Percentiles rank a stretch among this genome's conserved stretches.
phyloP scores from a whole-genome alignment of 2,113 vertebrate genomes.

The Siniperca chuatsi region DNA sequence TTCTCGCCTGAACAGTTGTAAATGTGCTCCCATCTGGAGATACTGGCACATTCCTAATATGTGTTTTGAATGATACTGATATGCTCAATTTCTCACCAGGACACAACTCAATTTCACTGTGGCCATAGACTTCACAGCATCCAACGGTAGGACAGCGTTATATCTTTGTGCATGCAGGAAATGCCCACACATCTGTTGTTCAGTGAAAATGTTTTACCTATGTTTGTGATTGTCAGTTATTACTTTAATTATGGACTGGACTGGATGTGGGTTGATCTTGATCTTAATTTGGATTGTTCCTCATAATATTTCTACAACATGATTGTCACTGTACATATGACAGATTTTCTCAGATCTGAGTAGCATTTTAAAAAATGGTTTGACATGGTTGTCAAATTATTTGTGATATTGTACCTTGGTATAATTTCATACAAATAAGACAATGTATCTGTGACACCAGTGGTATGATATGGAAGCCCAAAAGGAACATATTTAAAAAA shows the following conservation, averaged over 20 bases:
- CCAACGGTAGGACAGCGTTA: constrained; percentile 87
- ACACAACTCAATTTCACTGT: constrained; percentile 96
- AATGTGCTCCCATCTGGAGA: constrained; percentile 18
- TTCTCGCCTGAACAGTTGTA: constrained; percentile 22
- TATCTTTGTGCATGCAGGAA: constrained; percentile 26
- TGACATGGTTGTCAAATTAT: neutral
- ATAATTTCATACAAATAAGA: neutral
- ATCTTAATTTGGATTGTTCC: neutral
- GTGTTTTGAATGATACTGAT: constrained; percentile 25
- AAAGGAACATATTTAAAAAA: too few relatives aligned
- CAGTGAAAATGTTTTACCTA: neutral
- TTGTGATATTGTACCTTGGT: neutral
- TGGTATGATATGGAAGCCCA: neutral
- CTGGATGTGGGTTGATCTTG: neutral
- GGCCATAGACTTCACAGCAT: constrained; percentile 96
- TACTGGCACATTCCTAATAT: neutral
- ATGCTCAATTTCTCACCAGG: constrained; percentile 76
- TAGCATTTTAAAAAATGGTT: neutral
- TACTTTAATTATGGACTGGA: neutral
- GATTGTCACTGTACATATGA: neutral
- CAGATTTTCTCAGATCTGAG: neutral
- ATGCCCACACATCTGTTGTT: constrained; percentile 11
- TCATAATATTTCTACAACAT: neutral
- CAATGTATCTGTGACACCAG: neutral
- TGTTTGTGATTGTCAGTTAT: neutral